Evolutionary conservation across 2,888 invertebrate genomes (phyloP), one percentile per base, ranked within the genome.

Genomic region (Campoplex nolae): DNA sequence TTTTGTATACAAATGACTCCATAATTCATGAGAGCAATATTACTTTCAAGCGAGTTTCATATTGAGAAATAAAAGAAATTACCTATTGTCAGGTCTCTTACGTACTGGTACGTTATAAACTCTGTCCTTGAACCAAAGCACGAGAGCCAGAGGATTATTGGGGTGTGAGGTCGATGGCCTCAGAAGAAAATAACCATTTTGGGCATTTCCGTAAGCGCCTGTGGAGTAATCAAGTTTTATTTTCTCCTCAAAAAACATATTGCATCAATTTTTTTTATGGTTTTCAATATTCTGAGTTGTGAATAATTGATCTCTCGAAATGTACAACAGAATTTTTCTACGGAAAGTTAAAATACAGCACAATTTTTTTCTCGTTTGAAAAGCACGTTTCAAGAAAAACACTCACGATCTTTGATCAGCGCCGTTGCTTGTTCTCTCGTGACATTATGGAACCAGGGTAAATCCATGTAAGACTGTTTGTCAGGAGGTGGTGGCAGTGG

Each of bases 101-200:
- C 95, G 91, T 18, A 95, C 93, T 48, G 93, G 91, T 88, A 95
- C 94, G 88, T 95, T 95, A 88, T 94, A 95, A 81, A 94, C 92
- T 84, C 93, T 91, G 48, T 93, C 93, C 54, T 91, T 93, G 89
- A 91, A 94, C 94, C 94, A 94, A 68, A 95, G 91, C 8, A 94
- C 94, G 23, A 95, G 87, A 28, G 93, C 94, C 84, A 95, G 90
- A 54, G 95, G 95, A 88, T 95, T 94, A 71, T 92, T 92, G 23
- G 92, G 91, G 78, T 94, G 92, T 7, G 93, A 91, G 3, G 90
- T 90, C 13, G 94, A 95, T 67, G 95, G 95, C 80, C 95, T 93
- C 68, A 95, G 73, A 1, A 95, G 91, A 83, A 95, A 95, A 76
- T 92, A 93, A 75, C 95, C 95, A 83, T 95, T 93, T 78, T 90